phyloP scores from a whole-genome alignment of 2,888 invertebrate species.

The Mimachlamys varia region DNA sequence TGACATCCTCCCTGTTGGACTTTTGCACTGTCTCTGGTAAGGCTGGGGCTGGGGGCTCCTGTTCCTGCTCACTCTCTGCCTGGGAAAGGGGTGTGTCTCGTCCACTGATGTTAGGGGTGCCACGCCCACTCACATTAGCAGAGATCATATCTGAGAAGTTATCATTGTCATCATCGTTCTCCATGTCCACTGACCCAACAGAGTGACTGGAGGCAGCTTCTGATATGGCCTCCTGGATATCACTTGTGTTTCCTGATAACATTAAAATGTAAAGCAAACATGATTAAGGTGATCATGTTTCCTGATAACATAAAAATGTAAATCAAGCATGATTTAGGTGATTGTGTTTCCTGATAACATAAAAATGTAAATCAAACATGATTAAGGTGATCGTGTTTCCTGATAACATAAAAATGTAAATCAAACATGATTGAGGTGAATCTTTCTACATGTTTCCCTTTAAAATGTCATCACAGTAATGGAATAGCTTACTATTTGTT shows the following conservation, averaged over 20 bases:
- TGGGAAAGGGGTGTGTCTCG: slow-evolving; percentile 98
- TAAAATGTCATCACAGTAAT: neutral
- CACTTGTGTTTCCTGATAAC: slow-evolving; percentile 89
- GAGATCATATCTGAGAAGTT: slow-evolving; percentile 98
- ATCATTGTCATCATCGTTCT: slow-evolving; percentile 87
- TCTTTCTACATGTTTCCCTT: too few relatives aligned
- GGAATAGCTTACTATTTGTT: too few relatives aligned
- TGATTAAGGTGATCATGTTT: too few relatives aligned
- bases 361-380: neutral
- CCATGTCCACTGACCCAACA: slow-evolving; percentile 90
- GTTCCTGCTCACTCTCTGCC: slow-evolving; percentile 76
- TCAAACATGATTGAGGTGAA: too few relatives aligned
- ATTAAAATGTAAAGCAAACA: neutral
- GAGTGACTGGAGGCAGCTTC: slow-evolving; percentile 98
- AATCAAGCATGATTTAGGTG: too few relatives aligned
- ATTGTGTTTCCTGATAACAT: too few relatives aligned
- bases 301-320: neutral
- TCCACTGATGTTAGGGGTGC: slow-evolving; percentile 82
- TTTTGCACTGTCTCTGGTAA: slow-evolving; percentile 84
- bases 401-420: slow-evolving; percentile 46
- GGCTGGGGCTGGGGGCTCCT: slow-evolving; percentile 69
- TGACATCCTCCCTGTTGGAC: slow-evolving; percentile 96
- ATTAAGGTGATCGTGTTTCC: slow-evolving; percentile 86
- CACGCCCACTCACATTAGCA: slow-evolving; percentile 94
- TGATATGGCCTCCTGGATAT: slow-evolving; percentile 96